These are phyloP conservation scores for Lepidocolaptes lacrymiger DNA, from an alignment of 2,797 vertebrate genomes.

Conservation along the genomic window DNA sequence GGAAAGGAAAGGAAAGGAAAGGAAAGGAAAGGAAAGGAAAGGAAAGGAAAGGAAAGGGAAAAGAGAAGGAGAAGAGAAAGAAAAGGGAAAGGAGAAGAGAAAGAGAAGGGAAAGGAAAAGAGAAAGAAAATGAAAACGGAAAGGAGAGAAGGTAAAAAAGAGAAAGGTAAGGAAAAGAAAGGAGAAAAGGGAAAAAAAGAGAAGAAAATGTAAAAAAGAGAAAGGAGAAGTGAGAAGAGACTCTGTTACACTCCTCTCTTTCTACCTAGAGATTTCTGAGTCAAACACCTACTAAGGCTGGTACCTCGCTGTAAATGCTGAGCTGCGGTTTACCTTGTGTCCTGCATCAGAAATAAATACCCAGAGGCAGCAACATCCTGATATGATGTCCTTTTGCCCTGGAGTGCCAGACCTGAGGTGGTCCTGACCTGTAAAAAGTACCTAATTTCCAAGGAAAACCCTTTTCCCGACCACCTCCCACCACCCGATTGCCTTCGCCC, in stretches of 20 bases:
- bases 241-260: background rate
- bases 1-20: fast-evolving
- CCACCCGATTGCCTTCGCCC: background rate
- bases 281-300: background rate
- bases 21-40: background rate
- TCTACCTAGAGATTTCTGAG: background rate
- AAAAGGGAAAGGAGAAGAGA: too few relatives aligned
- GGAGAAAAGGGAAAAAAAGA: too few relatives aligned
- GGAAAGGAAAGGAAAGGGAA: too few relatives aligned
- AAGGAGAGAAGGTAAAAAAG: background rate
- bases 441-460: background rate
- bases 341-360: background rate
- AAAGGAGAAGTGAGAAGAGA: fast-evolving
- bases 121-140: too few relatives aligned
- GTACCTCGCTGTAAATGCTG: background rate
- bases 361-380: background rate
- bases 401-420: background rate
- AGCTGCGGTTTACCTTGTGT: background rate
- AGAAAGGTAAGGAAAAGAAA: too few relatives aligned
- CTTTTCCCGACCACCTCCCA: background rate
- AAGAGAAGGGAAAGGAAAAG: fast-evolving
- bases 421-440: background rate
- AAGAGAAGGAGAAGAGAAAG: too few relatives aligned
- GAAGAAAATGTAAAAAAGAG: fast-evolving
- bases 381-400: background rate